A percentile compares a stretch with the other conserved stretches of the same genome.
Evolutionary conservation across 2,888 invertebrate genomes (phyloP).

Genomic region (Panorpa germanica): DNA sequence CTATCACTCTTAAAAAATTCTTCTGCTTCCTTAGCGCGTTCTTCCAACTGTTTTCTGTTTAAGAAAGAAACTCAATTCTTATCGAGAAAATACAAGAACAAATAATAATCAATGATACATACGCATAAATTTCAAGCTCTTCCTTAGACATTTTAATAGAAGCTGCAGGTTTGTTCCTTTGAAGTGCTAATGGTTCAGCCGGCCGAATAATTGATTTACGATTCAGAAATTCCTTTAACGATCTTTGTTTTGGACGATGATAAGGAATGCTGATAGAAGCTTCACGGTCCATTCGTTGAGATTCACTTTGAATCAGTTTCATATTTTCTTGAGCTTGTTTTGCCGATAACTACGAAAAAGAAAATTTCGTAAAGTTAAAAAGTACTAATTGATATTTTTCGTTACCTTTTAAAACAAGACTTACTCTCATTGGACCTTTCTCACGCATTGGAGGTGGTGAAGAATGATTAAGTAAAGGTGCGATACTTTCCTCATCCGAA

Average conservation of each 20-base stretch:
- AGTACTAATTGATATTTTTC: too few relatives aligned
- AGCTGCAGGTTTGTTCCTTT: conserved; percentile 28
- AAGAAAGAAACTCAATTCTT: background rate
- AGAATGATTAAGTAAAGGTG: too few relatives aligned
- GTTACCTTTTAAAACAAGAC: too few relatives aligned
- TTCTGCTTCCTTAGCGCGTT: conserved; percentile 54
- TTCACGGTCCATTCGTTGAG: conserved; percentile 63
- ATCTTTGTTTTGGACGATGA: conserved; percentile 63
- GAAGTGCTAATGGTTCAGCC: conserved; percentile 19
- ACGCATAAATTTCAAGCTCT: conserved; percentile 44
- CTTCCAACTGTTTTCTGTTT: conserved; percentile 42
- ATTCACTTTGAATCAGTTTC: conserved; percentile 64
- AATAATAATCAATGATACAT: conserved; percentile 20
- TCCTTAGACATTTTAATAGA: conserved; percentile 46
- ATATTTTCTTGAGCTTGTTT: conserved; percentile 48
- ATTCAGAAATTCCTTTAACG: conserved; percentile 59
- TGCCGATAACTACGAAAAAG: conserved; percentile 34
- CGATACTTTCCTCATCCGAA: too few relatives aligned
- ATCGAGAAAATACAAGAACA: conserved; percentile 8
- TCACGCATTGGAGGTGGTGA: too few relatives aligned
- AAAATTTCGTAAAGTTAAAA: too few relatives aligned
- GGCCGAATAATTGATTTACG: conserved; percentile 20
- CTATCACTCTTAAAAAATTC: conserved; percentile 58
- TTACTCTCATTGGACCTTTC: too few relatives aligned
- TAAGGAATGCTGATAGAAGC: conserved; percentile 62